These are phyloP conservation scores for Bufotes viridis DNA, from an alignment of 2,797 vertebrate genomes.

Conservation along the genomic window DNA sequence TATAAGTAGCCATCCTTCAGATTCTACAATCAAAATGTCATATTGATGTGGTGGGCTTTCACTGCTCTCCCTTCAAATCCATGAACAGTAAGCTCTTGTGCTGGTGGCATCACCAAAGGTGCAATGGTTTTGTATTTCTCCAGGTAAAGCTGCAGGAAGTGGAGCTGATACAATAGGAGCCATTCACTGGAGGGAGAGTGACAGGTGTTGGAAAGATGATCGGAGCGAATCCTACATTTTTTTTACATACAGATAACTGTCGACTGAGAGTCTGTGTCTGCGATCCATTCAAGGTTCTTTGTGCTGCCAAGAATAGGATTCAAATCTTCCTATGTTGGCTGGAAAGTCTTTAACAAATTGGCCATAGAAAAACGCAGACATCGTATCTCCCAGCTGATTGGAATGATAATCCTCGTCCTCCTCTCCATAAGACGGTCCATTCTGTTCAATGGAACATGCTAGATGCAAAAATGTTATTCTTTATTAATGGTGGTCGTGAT, in stretches of 20 bases:
- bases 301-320: slow-evolving; percentile 14
- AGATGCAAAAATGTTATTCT: no score
- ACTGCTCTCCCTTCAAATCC: neutral
- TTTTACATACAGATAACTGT: slow-evolving; percentile 21
- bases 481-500: no score
- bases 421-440: neutral
- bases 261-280: slow-evolving; percentile 16
- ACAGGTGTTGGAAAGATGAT: slow-evolving; percentile 52
- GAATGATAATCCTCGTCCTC: neutral
- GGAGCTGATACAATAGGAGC: neutral
- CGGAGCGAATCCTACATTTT: slow-evolving; percentile 47
- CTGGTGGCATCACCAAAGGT: slow-evolving; percentile 34
- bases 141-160: slow-evolving; percentile 22
- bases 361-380: slow-evolving; percentile 10
- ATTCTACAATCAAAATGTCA: neutral
- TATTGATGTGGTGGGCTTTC: slow-evolving; percentile 6
- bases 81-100: slow-evolving; percentile 47
- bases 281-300: slow-evolving; percentile 20
- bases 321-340: slow-evolving; percentile 17
- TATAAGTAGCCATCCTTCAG: no score
- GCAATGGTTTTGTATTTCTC: slow-evolving; percentile 53
- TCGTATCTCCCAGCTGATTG: slow-evolving; percentile 20
- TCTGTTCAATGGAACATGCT: neutral
- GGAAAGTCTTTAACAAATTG: slow-evolving; percentile 14
- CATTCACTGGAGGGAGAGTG: slow-evolving; percentile 38